phyloP scores from a whole-genome alignment of 2,797 vertebrate genomes.

The Smutsia temminckii region DNA sequence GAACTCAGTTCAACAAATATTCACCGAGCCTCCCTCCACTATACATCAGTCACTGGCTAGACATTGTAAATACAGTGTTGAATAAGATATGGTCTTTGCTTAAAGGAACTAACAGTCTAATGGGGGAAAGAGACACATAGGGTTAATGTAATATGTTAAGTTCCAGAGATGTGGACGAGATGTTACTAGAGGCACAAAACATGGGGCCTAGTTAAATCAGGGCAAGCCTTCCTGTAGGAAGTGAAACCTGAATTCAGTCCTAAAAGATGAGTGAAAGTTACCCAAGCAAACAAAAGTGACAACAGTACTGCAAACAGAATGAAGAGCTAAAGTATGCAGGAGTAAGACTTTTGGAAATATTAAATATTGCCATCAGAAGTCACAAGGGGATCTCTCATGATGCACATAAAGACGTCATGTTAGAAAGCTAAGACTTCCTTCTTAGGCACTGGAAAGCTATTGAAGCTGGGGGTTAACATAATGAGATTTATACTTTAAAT shows the following conservation, averaged over 20 bases:
- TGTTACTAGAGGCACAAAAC: background rate
- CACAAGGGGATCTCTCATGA: background rate
- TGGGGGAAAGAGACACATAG: background rate
- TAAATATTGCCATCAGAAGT: background rate
- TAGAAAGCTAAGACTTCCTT: background rate
- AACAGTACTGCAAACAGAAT: background rate
- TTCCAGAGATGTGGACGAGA: conserved; percentile 1
- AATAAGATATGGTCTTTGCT: background rate
- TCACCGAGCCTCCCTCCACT: background rate
- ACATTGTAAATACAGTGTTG: background rate
- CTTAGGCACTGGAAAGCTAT: background rate
- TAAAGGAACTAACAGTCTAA: conserved; percentile 14
- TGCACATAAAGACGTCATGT: background rate
- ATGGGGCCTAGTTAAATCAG: background rate
- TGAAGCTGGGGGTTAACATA: background rate
- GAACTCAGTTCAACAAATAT: conserved; percentile 23
- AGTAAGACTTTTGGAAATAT: background rate
- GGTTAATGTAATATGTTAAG: background rate
- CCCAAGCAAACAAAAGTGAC: background rate
- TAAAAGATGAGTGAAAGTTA: conserved; percentile 17
- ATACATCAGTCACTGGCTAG: background rate
- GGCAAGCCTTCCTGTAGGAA: background rate
- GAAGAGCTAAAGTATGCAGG: background rate
- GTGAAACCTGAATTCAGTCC: background rate
- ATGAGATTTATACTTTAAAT: conserved; percentile 38